Conservation (phyloP, 92 coral and sea anemone genomes). For the Diadumene lineata region DNA sequence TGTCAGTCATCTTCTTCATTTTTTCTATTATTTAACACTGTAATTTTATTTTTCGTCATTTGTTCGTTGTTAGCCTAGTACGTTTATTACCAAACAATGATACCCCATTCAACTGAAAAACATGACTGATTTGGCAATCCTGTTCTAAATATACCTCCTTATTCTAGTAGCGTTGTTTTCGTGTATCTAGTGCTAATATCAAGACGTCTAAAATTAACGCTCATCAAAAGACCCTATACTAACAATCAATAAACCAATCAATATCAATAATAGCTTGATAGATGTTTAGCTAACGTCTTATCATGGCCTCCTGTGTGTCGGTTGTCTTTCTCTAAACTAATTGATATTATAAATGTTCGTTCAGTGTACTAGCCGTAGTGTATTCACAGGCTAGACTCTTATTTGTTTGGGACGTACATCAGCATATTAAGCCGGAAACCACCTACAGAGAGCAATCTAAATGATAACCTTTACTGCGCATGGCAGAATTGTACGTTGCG, state of each 20-base stretch:
- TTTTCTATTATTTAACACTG: too few species aligned
- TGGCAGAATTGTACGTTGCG: constrained; percentile 5
- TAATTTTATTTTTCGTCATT: too few species aligned
- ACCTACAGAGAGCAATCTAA: constrained; percentile 34
- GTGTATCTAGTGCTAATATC: too few species aligned
- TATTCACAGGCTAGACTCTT: constrained; percentile 34
- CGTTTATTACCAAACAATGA: too few species aligned
- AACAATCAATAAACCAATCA: neutral
- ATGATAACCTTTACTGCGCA: constrained; percentile 19
- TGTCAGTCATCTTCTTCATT: too few species aligned
- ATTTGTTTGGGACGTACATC: constrained; percentile 27
- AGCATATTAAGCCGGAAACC: constrained; percentile 49
- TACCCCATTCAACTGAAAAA: too few species aligned
- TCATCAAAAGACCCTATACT: neutral
- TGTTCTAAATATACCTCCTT: too few species aligned
- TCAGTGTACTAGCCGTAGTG: neutral
- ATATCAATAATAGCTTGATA: constrained; percentile 12
- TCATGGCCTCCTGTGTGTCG: constrained; percentile 35
- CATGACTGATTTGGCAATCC: too few species aligned
- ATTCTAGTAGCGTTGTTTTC: too few species aligned
- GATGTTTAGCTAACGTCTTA: constrained; percentile 38
- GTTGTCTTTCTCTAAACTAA: constrained; percentile 22
- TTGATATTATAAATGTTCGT: constrained; percentile 24
- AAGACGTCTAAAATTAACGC: neutral
- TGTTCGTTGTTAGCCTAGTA: too few species aligned